Base-by-base conservation (phyloP, 2,797 vertebrate species). In the Rachycentron canadum region DNA sequence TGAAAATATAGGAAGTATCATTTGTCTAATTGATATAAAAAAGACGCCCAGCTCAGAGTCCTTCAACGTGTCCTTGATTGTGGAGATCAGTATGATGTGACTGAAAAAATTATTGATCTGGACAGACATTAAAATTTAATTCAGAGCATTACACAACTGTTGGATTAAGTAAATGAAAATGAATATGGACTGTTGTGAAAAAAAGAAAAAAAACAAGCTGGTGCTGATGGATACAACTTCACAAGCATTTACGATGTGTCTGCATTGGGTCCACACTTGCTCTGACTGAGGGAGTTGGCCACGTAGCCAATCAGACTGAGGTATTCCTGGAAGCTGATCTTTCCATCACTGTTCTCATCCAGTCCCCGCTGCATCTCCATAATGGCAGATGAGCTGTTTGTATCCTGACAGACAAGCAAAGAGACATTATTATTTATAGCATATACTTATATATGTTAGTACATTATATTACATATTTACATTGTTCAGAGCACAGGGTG, bases 291-390 rank as follows among this genome's bases (percentile, higher is more conserved):
- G 38, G 80, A 34, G 21, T 50, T 91, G 60, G 94, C 95, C 83
- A 95, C 0, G 71, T 92, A 92, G 61, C 94, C 94, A 56, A 96
- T 78, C 88, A 95, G 85, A 53, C 19, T 74, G 84, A 96, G 68
- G 83, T 94, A 95, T 87, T 96, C 94, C 76, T 82, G 63, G 85
- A 95, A 96, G 91, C 85, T 87, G 90, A 95, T 92, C 66, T 94
- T 95, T 56, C 92, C 94, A 7, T 95, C 94, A 0, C 81, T 59
- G 88, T 95, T 92, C 2, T 73, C 89, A 32, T 95, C 94, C 88
- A 96, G 76, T 10, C 91, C 88, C 12, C 17, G 12, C 86, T 93
- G 93, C 93, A 96, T 94, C 17, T 94, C 89, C 50, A 91, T 92
- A 28, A 95, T 9, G 16, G 94, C 90, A 3, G 88, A 66, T 7